Evolutionary conservation across 1,140 invertebrate species (phyloP).

Genomic region (Lysiphlebus fabarum): DNA sequence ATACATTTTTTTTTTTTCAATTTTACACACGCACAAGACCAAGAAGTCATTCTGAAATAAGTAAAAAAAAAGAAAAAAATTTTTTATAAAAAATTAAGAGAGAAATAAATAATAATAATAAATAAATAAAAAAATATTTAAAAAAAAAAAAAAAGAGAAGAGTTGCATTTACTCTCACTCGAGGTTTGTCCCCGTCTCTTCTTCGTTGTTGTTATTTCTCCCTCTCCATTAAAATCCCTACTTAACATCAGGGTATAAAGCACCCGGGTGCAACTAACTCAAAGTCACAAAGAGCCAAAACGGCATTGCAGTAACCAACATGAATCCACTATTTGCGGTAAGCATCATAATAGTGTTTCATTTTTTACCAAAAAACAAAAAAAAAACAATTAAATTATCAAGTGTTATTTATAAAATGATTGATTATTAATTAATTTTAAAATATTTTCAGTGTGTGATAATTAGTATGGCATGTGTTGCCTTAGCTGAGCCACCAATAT

Average conservation of each 20-base stretch:
- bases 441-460: conserved; percentile 62
- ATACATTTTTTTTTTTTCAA: too few relatives aligned
- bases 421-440: too few relatives aligned
- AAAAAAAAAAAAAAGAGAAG: conserved; percentile 20
- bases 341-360: conserved; percentile 33
- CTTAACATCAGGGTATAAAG: conserved; percentile 48
- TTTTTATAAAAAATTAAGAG: conserved; percentile 18
- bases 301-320: conserved; percentile 54
- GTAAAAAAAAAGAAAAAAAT: too few relatives aligned
- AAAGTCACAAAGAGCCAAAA: conserved; percentile 52
- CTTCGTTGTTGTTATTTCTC: conserved; percentile 29
- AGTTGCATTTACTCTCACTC: conserved; percentile 52
- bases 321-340: conserved; percentile 57
- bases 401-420: too few relatives aligned
- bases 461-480: conserved; percentile 61
- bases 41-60: too few relatives aligned
- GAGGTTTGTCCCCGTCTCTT: conserved; percentile 35
- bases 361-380: conserved; percentile 2
- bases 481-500: conserved; percentile 61
- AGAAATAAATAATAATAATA: neutral
- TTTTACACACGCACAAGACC: too few relatives aligned
- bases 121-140: conserved; percentile 27
- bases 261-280: conserved; percentile 47
- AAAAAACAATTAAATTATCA: conserved; percentile 5
- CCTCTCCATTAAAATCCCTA: conserved; percentile 22